Evolutionary conservation across 2,113 vertebrate genomes (phyloP).

Genomic region (Gobio gobio): DNA sequence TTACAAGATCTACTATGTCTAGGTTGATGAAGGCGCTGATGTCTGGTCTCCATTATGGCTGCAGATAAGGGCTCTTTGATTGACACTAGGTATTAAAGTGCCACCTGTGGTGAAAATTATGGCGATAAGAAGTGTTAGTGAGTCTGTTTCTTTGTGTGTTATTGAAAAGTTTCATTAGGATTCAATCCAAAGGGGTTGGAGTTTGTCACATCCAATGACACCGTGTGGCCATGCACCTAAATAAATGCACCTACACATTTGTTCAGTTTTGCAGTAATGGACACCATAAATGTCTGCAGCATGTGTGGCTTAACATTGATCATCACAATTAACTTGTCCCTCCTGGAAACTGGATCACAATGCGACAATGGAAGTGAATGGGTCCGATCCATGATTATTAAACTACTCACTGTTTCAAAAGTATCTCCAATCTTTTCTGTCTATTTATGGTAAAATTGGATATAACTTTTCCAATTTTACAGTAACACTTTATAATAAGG

Average conservation of each 20-base stretch:
- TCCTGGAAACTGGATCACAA: no score
- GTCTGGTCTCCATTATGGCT: slow-evolving; percentile 41
- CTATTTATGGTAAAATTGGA: no score
- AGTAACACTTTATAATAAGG: no score
- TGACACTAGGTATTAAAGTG: slow-evolving; percentile 56
- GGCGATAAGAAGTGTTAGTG: slow-evolving; percentile 36
- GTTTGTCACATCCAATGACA: slow-evolving; percentile 21
- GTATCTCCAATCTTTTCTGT: no score
- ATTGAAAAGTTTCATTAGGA: slow-evolving; percentile 46
- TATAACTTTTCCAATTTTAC: no score
- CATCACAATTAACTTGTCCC: no score
- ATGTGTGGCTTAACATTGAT: background rate
- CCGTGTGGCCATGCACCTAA: background rate
- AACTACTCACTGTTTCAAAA: no score
- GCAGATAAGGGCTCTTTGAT: slow-evolving; percentile 42
- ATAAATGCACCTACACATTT: background rate
- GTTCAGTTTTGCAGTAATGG: background rate
- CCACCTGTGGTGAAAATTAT: slow-evolving; percentile 35
- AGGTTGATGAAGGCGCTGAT: slow-evolving; percentile 18
- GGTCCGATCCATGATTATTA: no score
- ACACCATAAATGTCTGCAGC: background rate
- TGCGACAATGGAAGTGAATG: no score
- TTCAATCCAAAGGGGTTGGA: slow-evolving; percentile 39
- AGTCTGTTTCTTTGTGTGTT: slow-evolving; percentile 18
- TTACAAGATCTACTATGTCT: slow-evolving; percentile 29